A percentile compares a stretch with the other conserved stretches of the same genome.
Conservation (phyloP, 2,113 vertebrate species). For the Myiozetetes cayanensis region DNA sequence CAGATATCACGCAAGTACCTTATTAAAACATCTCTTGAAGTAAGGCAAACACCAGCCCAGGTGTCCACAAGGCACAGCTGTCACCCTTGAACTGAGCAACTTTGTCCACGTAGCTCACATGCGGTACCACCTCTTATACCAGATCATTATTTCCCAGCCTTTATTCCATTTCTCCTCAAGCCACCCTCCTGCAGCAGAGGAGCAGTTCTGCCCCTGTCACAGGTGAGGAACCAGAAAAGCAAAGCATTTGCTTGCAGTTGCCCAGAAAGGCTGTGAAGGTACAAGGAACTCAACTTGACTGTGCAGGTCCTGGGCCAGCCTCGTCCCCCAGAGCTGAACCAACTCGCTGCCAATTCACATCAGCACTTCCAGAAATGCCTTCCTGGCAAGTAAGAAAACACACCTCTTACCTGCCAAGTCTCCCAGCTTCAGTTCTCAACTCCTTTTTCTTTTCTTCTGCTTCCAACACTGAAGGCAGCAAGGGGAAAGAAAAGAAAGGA, state of each 20-base stretch:
- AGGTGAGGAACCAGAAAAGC: background rate
- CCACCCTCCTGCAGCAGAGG: fast-evolving
- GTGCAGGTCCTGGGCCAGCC: background rate
- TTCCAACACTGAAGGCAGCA: constrained; percentile 33
- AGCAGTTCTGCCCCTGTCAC: background rate
- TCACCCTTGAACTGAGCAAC: fast-evolving
- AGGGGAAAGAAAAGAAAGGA: background rate
- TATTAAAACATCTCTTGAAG: background rate
- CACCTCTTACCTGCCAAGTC: constrained; percentile 65
- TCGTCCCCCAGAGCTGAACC: background rate
- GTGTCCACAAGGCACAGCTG: background rate
- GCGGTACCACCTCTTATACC: background rate
- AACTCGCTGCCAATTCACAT: background rate
- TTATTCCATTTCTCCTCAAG: background rate
- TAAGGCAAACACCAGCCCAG: background rate
- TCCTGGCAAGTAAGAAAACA: background rate
- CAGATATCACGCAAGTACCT: background rate
- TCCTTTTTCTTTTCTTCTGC: constrained; percentile 46
- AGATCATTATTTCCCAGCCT: background rate
- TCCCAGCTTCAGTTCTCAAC: constrained; percentile 44
- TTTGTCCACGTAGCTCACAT: background rate
- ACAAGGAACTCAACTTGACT: background rate
- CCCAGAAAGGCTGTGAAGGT: background rate
- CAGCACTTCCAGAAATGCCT: background rate
- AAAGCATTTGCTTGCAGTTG: fast-evolving